These are phyloP conservation scores for Deroplatys truncata DNA, from an alignment of 2,888 invertebrate genomes.

Conservation along the genomic window DNA sequence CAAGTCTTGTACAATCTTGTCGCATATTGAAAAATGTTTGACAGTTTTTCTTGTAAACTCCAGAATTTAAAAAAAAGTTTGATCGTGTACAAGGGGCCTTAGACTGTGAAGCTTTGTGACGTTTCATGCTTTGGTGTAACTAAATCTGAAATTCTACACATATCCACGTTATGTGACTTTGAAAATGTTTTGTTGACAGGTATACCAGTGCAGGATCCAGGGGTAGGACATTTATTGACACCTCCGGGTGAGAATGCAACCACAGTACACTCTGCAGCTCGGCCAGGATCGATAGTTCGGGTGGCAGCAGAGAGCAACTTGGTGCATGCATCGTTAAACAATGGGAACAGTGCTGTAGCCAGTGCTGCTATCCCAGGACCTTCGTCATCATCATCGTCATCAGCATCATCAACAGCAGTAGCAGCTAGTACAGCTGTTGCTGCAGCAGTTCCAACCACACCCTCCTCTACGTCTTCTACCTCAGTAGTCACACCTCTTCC, in stretches of 20 bases:
- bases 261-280: conserved; percentile 34
- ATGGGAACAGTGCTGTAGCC: background rate
- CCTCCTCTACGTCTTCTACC: conserved; percentile 32
- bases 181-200: conserved; percentile 37
- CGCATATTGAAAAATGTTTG: too few species aligned
- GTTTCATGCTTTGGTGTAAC: too few species aligned
- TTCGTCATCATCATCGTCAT: background rate
- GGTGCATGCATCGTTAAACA: background rate
- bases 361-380: background rate
- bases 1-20: too few species aligned
- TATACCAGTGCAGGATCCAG: conserved; percentile 54
- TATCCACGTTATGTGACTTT: too few species aligned
- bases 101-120: too few species aligned
- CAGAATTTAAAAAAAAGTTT: too few species aligned
- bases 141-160: too few species aligned
- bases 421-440: background rate
- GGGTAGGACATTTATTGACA: conserved; percentile 6
- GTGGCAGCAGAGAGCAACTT: conserved; percentile 35
- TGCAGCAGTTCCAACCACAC: conserved; percentile 23
- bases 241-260: conserved; percentile 23
- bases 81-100: too few species aligned
- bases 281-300: conserved; percentile 43
- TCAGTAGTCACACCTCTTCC: conserved; percentile 28
- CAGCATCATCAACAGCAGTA: conserved; percentile 3
- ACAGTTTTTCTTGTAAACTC: too few species aligned